Conservation (phyloP, 1,140 invertebrate genomes). For the Brachionus calyciflorus region DNA sequence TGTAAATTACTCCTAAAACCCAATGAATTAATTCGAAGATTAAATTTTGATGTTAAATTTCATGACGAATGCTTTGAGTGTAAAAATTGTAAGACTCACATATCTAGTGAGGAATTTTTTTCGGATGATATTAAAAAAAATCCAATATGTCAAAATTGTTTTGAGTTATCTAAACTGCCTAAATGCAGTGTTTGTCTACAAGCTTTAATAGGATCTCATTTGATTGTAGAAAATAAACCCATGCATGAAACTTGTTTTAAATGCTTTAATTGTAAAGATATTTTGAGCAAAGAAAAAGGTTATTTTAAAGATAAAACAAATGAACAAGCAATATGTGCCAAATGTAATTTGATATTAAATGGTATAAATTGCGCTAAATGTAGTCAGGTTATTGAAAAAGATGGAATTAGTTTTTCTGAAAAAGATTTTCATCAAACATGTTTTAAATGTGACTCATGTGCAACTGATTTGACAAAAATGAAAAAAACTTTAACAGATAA, state of each 20-base stretch:
- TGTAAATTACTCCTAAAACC: conserved; percentile 9
- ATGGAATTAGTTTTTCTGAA: conserved; percentile 32
- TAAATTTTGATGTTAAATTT: conserved; percentile 19
- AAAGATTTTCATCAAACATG: conserved; percentile 12
- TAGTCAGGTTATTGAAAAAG: conserved; percentile 9
- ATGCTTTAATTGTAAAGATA: not conserved
- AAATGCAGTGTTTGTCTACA: conserved; percentile 6
- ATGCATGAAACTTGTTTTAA: conserved; percentile 9
- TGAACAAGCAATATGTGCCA: not conserved
- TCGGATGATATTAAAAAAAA: not conserved
- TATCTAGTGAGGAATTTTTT: not conserved
- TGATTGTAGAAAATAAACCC: not conserved
- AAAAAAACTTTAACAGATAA: conserved; percentile 39
- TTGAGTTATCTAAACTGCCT: not conserved
- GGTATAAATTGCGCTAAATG: conserved; percentile 16
- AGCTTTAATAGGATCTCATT: not conserved
- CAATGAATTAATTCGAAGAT: not conserved
- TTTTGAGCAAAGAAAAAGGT: not conserved
- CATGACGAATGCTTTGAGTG: conserved; percentile 28
- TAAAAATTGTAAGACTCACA: not conserved
- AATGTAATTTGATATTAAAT: conserved; percentile 1
- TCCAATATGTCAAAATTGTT: conserved; percentile 12
- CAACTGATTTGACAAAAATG: not conserved
- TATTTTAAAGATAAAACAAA: not conserved
- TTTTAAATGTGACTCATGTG: conserved; percentile 12